Evolutionary conservation across 1,140 invertebrate genomes (phyloP).

Genomic region (Gonatopus flavifemur): DNA sequence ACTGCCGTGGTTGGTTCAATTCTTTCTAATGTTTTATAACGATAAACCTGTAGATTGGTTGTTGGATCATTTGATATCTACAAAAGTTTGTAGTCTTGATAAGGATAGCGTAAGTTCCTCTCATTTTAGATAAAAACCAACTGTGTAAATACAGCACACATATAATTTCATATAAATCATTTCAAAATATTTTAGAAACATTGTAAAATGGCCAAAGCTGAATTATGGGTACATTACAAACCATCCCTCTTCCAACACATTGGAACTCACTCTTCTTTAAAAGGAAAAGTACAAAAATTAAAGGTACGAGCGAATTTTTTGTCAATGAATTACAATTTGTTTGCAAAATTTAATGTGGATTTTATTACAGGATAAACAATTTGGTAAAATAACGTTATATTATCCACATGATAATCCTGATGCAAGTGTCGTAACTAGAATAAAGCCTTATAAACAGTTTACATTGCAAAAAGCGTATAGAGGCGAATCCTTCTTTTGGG

Average conservation of each 20-base stretch:
- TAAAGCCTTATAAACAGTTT: slow-evolving; percentile 85
- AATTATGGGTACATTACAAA: slow-evolving; percentile 85
- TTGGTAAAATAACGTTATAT: slow-evolving; percentile 83
- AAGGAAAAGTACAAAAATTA: slow-evolving; percentile 95
- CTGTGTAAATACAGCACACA: background rate
- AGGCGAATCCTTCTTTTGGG: slow-evolving; percentile 93
- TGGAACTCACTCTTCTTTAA: slow-evolving; percentile 91
- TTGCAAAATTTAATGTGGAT: slow-evolving; percentile 7
- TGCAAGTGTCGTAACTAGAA: slow-evolving; percentile 72
- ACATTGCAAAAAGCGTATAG: slow-evolving; percentile 81
- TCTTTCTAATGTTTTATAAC: slow-evolving; percentile 93
- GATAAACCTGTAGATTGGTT: slow-evolving; percentile 98
- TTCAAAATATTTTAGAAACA: slow-evolving; percentile 77
- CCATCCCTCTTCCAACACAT: slow-evolving; percentile 96
- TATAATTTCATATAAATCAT: slow-evolving; percentile 16
- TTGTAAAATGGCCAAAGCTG: slow-evolving; percentile 78
- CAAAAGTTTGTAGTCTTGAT: slow-evolving; percentile 87
- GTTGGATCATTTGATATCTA: slow-evolving; percentile 85
- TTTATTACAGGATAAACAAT: slow-evolving; percentile 79
- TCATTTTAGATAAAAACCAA: background rate
- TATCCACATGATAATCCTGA: slow-evolving; percentile 81
- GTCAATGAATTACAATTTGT: slow-evolving; percentile 5
- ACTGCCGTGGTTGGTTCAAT: slow-evolving; percentile 85
- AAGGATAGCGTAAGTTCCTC: slow-evolving; percentile 71
- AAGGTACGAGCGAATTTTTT: slow-evolving; percentile 67